A percentile compares a stretch with the other conserved stretches of the same genome.
Conservation (phyloP, 2,797 vertebrate species). For the Syndactyla subalaris region DNA sequence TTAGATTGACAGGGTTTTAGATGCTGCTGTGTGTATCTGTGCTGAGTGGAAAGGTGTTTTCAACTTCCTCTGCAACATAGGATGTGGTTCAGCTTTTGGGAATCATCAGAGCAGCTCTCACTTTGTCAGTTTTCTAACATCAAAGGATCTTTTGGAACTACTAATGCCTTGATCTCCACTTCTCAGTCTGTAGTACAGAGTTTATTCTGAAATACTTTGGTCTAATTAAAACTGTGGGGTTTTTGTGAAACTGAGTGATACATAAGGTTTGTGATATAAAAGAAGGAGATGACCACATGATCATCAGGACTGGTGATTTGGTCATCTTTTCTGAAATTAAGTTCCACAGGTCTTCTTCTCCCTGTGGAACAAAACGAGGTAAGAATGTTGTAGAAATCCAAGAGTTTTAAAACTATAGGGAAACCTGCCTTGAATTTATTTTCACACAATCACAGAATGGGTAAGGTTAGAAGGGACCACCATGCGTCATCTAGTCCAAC, state of each 20-base stretch:
- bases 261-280: background rate
- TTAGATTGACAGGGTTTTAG: background rate
- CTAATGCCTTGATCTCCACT: conserved; percentile 51
- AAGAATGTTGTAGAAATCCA: background rate
- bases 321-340: background rate
- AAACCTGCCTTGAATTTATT: background rate
- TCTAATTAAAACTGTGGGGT: conserved; percentile 52
- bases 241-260: background rate
- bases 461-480: background rate
- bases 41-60: background rate
- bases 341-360: background rate
- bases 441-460: background rate
- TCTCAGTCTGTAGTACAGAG: conserved; percentile 16
- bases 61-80: conserved; percentile 10
- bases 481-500: background rate
- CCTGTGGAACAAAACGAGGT: background rate
- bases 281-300: background rate
- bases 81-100: conserved; percentile 38
- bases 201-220: conserved; percentile 16
- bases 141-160: conserved; percentile 36
- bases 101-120: conserved; percentile 41
- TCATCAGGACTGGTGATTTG: background rate
- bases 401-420: background rate
- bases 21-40: background rate
- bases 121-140: conserved; percentile 49